These are phyloP conservation scores for Gerris lacustris DNA, from an alignment of 2,888 invertebrate genomes.

Conservation along the genomic window DNA sequence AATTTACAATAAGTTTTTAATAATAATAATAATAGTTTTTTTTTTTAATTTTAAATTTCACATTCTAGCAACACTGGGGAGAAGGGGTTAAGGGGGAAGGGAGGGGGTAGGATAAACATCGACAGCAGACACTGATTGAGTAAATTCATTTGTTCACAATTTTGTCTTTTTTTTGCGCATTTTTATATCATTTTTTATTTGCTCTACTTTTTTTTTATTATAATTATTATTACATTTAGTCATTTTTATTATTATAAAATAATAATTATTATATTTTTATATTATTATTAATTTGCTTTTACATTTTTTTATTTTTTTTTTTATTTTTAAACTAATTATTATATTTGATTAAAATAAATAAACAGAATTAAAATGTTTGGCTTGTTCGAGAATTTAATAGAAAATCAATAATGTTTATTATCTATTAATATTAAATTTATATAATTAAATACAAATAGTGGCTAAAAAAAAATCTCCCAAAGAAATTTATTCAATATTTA, in stretches of 20 bases:
- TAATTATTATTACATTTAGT: not conserved
- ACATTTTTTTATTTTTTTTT: too few relatives aligned
- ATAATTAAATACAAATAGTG: too few relatives aligned
- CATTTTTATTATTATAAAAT: not conserved
- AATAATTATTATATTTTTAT: not conserved
- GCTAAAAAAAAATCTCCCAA: too few relatives aligned
- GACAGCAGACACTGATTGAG: not conserved
- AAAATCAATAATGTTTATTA: too few relatives aligned
- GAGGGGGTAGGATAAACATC: not conserved
- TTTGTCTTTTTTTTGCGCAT: too few relatives aligned
- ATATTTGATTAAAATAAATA: too few relatives aligned
- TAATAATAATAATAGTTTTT: slow-evolving; percentile 5
- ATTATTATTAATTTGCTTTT: not conserved
- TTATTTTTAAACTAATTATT: too few relatives aligned
- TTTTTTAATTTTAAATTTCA: not conserved
- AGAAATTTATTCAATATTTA: too few relatives aligned
- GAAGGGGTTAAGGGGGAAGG: not conserved
- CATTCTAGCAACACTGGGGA: slow-evolving; percentile 2
- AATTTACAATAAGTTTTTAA: too few relatives aligned
- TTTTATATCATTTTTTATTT: not conserved
- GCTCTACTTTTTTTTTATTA: not conserved
- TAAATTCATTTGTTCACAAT: not conserved
- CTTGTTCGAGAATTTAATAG: too few relatives aligned
- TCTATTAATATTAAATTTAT: too few relatives aligned
- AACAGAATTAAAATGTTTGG: too few relatives aligned